Conservation (phyloP, 1,140 invertebrate species). For the Rhizoglyphus robini region DNA sequence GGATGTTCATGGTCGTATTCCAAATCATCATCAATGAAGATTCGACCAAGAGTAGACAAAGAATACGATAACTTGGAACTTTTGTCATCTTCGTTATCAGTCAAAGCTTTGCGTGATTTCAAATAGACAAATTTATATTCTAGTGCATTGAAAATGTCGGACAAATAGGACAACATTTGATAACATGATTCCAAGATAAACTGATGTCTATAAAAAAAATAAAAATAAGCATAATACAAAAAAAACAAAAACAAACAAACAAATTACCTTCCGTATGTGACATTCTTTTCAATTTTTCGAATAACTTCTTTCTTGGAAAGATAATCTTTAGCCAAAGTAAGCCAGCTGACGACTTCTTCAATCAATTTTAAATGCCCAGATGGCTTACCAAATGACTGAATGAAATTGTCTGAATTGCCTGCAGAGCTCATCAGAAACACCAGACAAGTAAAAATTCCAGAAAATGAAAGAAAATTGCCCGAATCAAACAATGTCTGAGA, state of each 20-base stretch:
- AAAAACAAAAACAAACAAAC: constrained; percentile 26
- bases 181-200: constrained; percentile 59
- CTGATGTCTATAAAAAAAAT: constrained; percentile 28
- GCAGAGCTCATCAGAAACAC: constrained; percentile 59
- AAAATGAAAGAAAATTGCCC: constrained; percentile 5
- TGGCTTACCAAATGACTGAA: constrained; percentile 55
- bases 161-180: constrained; percentile 57
- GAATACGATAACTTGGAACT: background rate
- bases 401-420: constrained; percentile 61
- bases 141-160: constrained; percentile 50
- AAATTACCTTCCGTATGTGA: constrained; percentile 35
- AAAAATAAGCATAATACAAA: background rate
- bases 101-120: background rate
- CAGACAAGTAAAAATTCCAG: constrained; percentile 26
- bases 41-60: background rate
- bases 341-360: constrained; percentile 60
- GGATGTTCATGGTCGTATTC: constrained; percentile 51
- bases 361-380: constrained; percentile 65
- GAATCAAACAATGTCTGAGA: constrained; percentile 34
- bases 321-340: constrained; percentile 44
- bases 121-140: constrained; percentile 31
- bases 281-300: constrained; percentile 41
- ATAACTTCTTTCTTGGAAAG: constrained; percentile 42
- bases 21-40: constrained; percentile 38
- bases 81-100: background rate